Conservation (phyloP, 1,140 invertebrate species). For the Drosophila guanche region DNA sequence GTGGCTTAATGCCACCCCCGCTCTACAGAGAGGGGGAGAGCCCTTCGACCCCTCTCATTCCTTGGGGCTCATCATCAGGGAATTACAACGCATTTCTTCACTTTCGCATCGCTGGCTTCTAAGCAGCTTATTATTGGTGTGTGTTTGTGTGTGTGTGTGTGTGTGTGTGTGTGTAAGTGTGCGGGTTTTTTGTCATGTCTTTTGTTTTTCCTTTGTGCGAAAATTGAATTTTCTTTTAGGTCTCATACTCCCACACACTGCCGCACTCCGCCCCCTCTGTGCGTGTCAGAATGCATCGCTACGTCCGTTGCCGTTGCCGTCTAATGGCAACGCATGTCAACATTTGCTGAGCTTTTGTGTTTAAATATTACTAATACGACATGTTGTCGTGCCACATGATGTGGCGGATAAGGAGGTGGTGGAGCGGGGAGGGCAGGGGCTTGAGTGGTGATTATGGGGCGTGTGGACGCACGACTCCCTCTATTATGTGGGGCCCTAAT, state of each 20-base stretch:
- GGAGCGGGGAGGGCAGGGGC: not conserved
- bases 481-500: conserved; percentile 60
- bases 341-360: conserved; percentile 79
- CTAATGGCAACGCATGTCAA: conserved; percentile 80
- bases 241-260: not conserved
- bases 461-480: conserved; percentile 21
- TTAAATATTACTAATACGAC: conserved; percentile 82
- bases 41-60: conserved; percentile 7
- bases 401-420: not conserved
- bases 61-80: conserved; percentile 26
- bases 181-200: conserved; percentile 29
- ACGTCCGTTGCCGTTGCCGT: conserved; percentile 29
- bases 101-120: conserved; percentile 76
- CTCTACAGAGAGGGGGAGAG: not conserved
- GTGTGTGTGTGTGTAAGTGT: conserved; percentile 24
- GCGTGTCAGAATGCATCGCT: conserved; percentile 73
- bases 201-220: conserved; percentile 47
- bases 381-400: conserved; percentile 69
- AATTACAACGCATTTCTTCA: conserved; percentile 81
- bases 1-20: conserved; percentile 64
- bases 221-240: conserved; percentile 68
- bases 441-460: conserved; percentile 1
- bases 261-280: conserved; percentile 24
- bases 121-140: conserved; percentile 72
- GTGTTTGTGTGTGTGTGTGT: conserved; percentile 19